These are phyloP conservation scores for Cynodonichthys magdalenae DNA, from an alignment of 2,797 vertebrate genomes.

Conservation along the genomic window DNA sequence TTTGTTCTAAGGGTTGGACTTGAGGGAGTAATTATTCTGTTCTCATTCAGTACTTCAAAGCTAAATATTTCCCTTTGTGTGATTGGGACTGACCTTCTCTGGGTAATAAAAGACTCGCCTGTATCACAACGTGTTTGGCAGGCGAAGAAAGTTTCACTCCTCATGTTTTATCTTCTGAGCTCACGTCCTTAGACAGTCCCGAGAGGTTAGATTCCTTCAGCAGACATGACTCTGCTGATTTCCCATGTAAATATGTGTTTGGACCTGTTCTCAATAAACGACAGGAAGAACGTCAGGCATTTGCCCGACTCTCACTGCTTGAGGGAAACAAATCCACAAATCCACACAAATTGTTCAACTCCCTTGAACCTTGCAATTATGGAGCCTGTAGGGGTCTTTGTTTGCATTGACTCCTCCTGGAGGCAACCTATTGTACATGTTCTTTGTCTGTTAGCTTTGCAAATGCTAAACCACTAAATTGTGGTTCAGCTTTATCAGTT, in stretches of 20 bases:
- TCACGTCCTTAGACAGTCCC: conserved; percentile 40
- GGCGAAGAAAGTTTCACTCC: conserved; percentile 17
- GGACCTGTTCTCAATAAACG: conserved; percentile 62
- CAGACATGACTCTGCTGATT: conserved; percentile 31
- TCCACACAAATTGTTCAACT: conserved; percentile 40
- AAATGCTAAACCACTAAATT: no score
- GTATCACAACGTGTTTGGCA: conserved; percentile 29
- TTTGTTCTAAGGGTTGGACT: conserved; percentile 51
- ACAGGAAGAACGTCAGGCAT: conserved; percentile 59
- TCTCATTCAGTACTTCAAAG: conserved; percentile 62
- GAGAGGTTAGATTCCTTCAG: neutral
- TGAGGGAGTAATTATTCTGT: conserved; percentile 49
- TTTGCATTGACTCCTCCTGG: conserved; percentile 11
- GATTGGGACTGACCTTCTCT: conserved; percentile 42
- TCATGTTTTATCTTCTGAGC: neutral
- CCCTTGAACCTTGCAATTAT: conserved; percentile 54
- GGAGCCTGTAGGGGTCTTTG: conserved; percentile 32
- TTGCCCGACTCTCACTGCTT: conserved; percentile 52
- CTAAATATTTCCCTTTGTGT: conserved; percentile 15
- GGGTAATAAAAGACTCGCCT: conserved; percentile 14
- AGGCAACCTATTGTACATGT: no score
- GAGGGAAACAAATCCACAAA: conserved; percentile 44
- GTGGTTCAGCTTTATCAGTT: no score
- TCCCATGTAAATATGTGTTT: conserved; percentile 57
- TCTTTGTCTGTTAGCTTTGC: no score